Evolutionary conservation across 2,888 invertebrate genomes (phyloP), one percentile per base, ranked within the genome.

Genomic region (Orthosia cruda): DNA sequence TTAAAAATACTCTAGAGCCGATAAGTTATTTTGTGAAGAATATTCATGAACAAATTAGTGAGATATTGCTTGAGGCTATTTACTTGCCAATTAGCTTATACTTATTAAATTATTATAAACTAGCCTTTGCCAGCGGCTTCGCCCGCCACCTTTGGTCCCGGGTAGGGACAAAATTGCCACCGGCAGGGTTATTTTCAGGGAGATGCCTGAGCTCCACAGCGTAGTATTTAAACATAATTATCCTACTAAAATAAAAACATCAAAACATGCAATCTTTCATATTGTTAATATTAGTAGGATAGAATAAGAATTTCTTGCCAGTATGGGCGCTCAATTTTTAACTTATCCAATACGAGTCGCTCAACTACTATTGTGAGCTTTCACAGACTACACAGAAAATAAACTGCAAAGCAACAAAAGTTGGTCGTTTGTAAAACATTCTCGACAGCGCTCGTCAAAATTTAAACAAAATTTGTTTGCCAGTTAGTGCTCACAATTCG

Each of bases 31-130:
- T 73, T 55, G 55, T 40, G 50, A 58, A 52, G 9, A 59, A 16
- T 26, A 55, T 68, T 58, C 50, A 67, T 63, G 58, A 73, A 73
- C 55, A 83, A 69, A 73, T 62, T 59, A 69, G 55, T 73, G 66
- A 73, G 66, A 73, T 55, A 83, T 59, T 65, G 69, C 65, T 79
- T 78, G 58, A 67, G 71, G 68, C 49, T 73, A 63, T 69, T 52
- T 67, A 78, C 79, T 79, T 83, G 83, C 81, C 79, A 66, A 23
- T 66, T 77, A 82, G 64, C 47, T 71, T 40, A 65, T 58, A 26
- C 16, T 66, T 58, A 55, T 47, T 20, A 81, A 75, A 76, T 81
- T 64, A 75, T 62, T 32, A 66, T 57, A n/a, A 59, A 26, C 12
- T 20, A 16, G 2, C 11, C 20, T 16, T 62, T 62, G 23, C 23